Evolutionary conservation across 2,888 invertebrate species (phyloP).

Genomic region (Prosopocoilus inquinatus): DNA sequence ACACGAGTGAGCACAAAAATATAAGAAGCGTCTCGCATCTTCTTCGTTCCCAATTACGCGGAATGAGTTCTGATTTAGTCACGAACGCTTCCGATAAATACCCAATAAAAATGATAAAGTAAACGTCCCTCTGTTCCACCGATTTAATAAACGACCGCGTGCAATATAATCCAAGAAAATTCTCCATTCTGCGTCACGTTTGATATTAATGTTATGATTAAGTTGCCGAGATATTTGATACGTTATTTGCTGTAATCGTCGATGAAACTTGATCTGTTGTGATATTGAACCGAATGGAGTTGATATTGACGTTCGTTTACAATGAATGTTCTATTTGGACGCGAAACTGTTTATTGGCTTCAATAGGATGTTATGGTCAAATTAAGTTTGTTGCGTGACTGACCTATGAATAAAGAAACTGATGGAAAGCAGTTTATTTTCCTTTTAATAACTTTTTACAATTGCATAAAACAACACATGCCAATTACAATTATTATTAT

Average conservation of each 20-base stretch:
- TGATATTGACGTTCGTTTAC: background rate
- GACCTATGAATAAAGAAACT: conserved; percentile 1
- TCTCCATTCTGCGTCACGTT: too few species aligned
- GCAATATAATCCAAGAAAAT: background rate
- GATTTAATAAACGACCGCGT: background rate
- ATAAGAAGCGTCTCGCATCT: too few species aligned
- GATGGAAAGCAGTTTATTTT: too few species aligned
- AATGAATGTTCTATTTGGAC: background rate
- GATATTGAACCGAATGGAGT: too few species aligned
- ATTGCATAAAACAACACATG: too few species aligned
- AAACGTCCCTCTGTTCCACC: background rate
- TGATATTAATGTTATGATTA: too few species aligned
- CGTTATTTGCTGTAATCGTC: too few species aligned
- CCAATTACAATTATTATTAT: too few species aligned
- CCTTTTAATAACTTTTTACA: too few species aligned
- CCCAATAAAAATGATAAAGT: conserved; percentile 2
- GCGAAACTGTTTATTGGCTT: background rate
- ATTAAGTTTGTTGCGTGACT: background rate
- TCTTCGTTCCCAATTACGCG: conserved; percentile 20
- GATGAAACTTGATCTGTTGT: too few species aligned
- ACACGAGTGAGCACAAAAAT: too few species aligned
- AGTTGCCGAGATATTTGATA: too few species aligned
- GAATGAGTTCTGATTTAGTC: conserved; percentile 26
- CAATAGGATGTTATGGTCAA: background rate
- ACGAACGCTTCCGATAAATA: conserved; percentile 3